Base-by-base conservation (phyloP, 2,888 invertebrate species). In the Stenchaetothrips biformis region DNA sequence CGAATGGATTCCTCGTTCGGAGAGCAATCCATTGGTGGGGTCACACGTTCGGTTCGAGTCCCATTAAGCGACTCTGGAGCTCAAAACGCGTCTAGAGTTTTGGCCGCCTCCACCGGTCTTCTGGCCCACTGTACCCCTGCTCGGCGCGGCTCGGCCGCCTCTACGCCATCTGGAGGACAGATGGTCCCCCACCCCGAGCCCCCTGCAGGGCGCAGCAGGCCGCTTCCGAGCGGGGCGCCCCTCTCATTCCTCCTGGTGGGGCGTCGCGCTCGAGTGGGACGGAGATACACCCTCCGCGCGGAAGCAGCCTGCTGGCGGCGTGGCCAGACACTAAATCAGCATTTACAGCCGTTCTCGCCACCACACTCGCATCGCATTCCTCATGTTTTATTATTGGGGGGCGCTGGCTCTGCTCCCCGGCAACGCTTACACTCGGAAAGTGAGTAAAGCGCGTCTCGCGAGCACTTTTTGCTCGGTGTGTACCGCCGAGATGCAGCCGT, bases 271-370 rank as follows among this genome's bases (percentile, higher is more conserved):
- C 59, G 16, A 0, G 13, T 18, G 16, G 2, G 37, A 37, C 37
- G 37, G 37, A 37, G 37, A 37, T 1, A 37, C 37, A 4, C 37
- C 37, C 37, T n/a, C 37, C 37, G 37, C 37, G 1, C 37, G 37
- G 37, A 1, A 37, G 1, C 37, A 37, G 53, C 53, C 59, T 13
- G 18, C 18, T 18, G 16, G 59, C 6, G 59, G 18, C 59, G 18
- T 13, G 59, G 59, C 59, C 59, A 59, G 59, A 59, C 59, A 59
- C 59, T 59, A 59, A 59, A 59, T 59, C 59, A 59, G 59, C 59
- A 59, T 59, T 59, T 59, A 59, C 59, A 59, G 59, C 59, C 59
- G 59, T 59, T 59, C 59, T 59, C 59, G 59, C 53, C 53, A 18
- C 13, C 13, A 11, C 53, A 13, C 53, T 9, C 53, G 13, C 13